Evolutionary conservation across 2,113 vertebrate species (phyloP), one percentile per base, ranked within the genome.

Genomic region (Mandrillus leucophaeus): DNA sequence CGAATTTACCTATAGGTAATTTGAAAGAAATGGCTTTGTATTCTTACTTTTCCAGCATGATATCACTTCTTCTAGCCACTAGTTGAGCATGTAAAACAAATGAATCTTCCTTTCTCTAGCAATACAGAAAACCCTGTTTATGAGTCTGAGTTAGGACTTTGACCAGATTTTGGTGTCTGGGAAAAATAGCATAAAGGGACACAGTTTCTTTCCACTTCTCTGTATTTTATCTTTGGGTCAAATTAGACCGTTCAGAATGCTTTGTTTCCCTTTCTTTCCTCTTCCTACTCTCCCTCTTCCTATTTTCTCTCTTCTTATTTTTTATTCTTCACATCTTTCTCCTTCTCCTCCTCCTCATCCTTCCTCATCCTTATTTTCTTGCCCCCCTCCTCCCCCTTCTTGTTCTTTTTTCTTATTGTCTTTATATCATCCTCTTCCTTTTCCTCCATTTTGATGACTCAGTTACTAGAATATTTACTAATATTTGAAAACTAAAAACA

Each of bases 21-120:
- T 89, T 78, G 18, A 95, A 82, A 90, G 38, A 89, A 79, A 57
- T 84, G 50, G 64, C 16, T 82, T 96, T 89, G 32, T 27, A 20
- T 48, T 86, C 72, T 89, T 59, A 32, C 22, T 95, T 85, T 27
- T 43, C 75, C 14, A 30, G 27, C 32, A 35, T 64, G 68, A 13
- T 57, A 64, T 85, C 17, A 32, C 8, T 88, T 72, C 57, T 95
- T 5, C 18, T 89, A 68, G 80, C 8, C 40, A 59, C 32, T 66
- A 61, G 92, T 32, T 38, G 64, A 43, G 30, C 38, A 59, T 73
- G 61, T 88, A 50, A 88, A 90, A 84, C 55, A 93, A 94, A 83
- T n/a, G 48, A 50, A n/a, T 55, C 50, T 55, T 80, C 27, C 80
- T 93, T 94, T 68, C 4, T 13, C 81, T 40, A 94, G 61, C 48